Evolutionary conservation across 2,113 vertebrate species (phyloP), one percentile per base, ranked within the genome.

Genomic region (Pedionomus torquatus): DNA sequence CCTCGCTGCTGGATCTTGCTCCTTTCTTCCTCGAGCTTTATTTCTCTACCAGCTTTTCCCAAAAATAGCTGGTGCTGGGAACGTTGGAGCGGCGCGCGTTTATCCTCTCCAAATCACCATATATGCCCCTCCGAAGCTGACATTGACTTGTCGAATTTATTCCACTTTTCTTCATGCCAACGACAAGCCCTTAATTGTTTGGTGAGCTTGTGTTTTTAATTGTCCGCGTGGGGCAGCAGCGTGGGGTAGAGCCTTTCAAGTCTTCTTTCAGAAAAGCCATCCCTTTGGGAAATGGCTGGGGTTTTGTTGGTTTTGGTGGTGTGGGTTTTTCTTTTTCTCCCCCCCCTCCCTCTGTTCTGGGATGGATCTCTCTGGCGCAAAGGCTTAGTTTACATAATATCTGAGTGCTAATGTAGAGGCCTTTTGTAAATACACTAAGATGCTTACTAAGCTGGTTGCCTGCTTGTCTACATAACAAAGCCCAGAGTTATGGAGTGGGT

Each of bases 371-470:
- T 58, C 61, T 81, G 83, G 77, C 28, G 3, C 48, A 9, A 39
- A 51, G 54, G 87, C 63, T 95, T 85, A 70, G 82, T 91, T 93
- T 95, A 87, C 82, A 82, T 91, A 93, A 89, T 83, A 89, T 77
- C 41, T 30, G 54, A 81, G 92, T 25, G 83, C 89, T 72, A 49
- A 83, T 75, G 87, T 39, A n/a, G 74, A 63, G 77, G 88, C 81
- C 89, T 91, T 87, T 69, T 89, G 92, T 94, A 96, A 95, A 93
- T 80, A 86, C 55, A 5, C 43, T 60, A 76, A 87, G 91, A 88
- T 84, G 93, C 89, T 94, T 93, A 94, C 80, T 77, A 81, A 97
- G 93, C 83, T 78, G 82, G 39, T 94, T 90, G 76, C 68, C 81
- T 91, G 85, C 89, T 95, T 89, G 64, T 89, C 87, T 89, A 83